Evolutionary conservation across 2,888 invertebrate genomes (phyloP), one percentile per base, ranked within the genome.

Genomic region (Icerya purchasi): DNA sequence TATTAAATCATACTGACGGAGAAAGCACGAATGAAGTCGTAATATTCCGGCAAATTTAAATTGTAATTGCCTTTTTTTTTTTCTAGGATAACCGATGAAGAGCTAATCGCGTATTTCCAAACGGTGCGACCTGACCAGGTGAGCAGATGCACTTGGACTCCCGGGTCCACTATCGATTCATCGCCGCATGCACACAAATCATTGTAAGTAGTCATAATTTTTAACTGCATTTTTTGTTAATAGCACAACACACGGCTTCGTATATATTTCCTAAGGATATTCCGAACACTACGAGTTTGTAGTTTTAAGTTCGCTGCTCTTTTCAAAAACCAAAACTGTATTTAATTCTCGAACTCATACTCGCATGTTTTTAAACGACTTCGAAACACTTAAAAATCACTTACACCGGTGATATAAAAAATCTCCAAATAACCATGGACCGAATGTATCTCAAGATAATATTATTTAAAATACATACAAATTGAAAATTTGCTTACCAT

Each of bases 81-180:
- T 36, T 36, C 36, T 14, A 36, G 36, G 36, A 8, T 36, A 14
- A 36, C 52, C 18, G 36, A 25, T 50, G 23, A 60, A 20, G 54
- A 61, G 25, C 10, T 58, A 1, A 57, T 62, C 20, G 56, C 19
- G 10, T 55, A 57, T 54, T 63, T 63, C 25, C 58, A 57, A 21
- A 22, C 50, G 54, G 51, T 53, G 8, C 59, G 63, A 19, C 66
- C 66, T 1, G 65, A 65, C 51, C 59, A 60, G 10, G 63, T 63
- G 5, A 65, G 64, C 49, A 62, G 53, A 22, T 67, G 66, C 55
- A 66, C 66, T 3, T 67, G 66, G 66, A 61, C 57, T 22, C 55
- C 54, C 36, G 57, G 61, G 5, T 22, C 56, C 14, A 50, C 56
- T 1, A 56, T 53, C 1, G 59, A 63, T 49, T 59, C 63, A 19